Evolutionary conservation across 2,888 invertebrate genomes (phyloP).

Genomic region (Leistus spinibarbis): DNA sequence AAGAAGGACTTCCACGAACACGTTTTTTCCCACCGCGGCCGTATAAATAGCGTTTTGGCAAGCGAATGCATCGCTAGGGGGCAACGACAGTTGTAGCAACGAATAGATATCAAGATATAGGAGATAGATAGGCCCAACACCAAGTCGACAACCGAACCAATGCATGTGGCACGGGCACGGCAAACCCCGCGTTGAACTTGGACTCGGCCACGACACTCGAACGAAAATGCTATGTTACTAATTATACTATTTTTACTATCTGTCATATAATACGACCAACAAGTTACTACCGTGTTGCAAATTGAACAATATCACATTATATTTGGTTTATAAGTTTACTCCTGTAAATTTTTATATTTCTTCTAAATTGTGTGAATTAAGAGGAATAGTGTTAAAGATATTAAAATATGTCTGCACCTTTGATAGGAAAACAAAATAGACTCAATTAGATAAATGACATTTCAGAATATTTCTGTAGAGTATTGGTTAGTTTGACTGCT

Average conservation of each 20-base stretch:
- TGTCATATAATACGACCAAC: neutral
- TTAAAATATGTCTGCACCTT: no score
- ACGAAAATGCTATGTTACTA: neutral
- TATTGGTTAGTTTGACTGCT: no score
- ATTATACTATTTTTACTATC: neutral
- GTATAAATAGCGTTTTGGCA: slow-evolving; percentile 1
- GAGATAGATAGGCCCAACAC: neutral
- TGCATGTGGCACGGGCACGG: neutral
- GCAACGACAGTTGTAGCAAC: slow-evolving; percentile 4
- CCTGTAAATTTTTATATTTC: no score
- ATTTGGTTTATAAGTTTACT: no score
- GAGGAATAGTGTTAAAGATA: no score
- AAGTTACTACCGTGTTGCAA: neutral
- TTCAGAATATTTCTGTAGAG: no score
- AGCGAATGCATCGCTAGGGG: neutral
- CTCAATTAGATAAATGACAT: no score
- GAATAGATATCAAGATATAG: neutral
- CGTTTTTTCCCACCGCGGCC: neutral
- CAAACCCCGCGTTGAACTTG: slow-evolving; percentile 2
- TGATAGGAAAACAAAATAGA: no score
- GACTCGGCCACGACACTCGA: neutral
- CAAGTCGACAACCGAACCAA: slow-evolving; percentile 1
- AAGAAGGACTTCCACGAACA: slow-evolving; percentile 12
- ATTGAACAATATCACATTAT: no score
- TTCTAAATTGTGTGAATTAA: no score